A percentile compares a stretch with the other conserved stretches of the same genome.
These are phyloP conservation scores for Nomada goodeniana DNA, from an alignment of 2,888 invertebrate genomes.

Conservation along the genomic window DNA sequence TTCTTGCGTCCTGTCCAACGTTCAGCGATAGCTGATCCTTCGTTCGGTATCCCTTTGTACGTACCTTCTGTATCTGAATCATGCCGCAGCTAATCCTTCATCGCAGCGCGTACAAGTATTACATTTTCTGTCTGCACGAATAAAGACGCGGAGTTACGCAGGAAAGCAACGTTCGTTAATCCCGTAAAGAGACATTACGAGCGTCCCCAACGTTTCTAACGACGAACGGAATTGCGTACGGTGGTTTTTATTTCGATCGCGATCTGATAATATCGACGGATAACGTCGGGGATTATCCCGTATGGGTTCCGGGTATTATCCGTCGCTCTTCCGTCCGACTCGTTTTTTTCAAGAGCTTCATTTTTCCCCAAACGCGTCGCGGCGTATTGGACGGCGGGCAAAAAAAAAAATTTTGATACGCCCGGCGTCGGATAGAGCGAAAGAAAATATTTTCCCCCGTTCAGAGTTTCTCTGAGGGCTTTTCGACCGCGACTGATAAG, in stretches of 20 bases:
- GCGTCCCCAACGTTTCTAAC: constrained; percentile 53
- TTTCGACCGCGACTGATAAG: constrained; percentile 11
- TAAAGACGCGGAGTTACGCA: background rate
- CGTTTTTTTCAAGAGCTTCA: constrained; percentile 39
- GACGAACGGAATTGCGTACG: constrained; percentile 25
- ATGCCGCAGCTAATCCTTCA: background rate
- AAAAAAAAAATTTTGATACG: constrained; percentile 31
- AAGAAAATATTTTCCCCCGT: constrained; percentile 38
- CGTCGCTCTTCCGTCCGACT: constrained; percentile 32
- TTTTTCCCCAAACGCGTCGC: constrained; percentile 39
- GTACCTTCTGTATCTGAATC: background rate
- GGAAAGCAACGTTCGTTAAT: background rate
- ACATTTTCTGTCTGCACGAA: background rate
- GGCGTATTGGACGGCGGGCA: constrained; percentile 19
- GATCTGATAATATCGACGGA: constrained; percentile 51
- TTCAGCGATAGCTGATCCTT: background rate
- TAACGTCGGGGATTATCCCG: constrained; percentile 52
- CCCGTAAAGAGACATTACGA: constrained; percentile 10
- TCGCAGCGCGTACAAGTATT: background rate
- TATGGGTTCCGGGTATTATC: constrained; percentile 54
- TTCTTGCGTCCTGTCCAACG: background rate
- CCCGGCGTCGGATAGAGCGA: background rate
- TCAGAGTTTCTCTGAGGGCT: constrained; percentile 31
- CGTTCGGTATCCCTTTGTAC: constrained; percentile 2
- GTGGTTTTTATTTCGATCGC: constrained; percentile 44